Evolutionary conservation across 2,797 vertebrate genomes (phyloP).

Genomic region (Cyclura pinguis): DNA sequence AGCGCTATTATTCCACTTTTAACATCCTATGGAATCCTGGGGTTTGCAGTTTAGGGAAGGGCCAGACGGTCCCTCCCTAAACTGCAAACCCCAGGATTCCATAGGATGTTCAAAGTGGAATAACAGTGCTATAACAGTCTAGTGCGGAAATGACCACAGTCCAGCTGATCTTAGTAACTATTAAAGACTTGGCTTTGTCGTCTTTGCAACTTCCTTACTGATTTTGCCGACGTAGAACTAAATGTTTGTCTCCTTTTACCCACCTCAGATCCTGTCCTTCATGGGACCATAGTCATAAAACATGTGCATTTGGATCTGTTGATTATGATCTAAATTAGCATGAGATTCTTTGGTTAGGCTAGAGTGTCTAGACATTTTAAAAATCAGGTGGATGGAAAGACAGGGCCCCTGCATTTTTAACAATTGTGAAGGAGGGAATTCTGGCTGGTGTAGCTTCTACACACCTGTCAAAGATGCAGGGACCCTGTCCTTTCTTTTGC

Average conservation of each 20-base stretch:
- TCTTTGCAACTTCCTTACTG: not conserved
- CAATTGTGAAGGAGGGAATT: not conserved
- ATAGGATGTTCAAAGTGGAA: too few relatives aligned
- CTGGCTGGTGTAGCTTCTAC: not conserved
- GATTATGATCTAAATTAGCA: not conserved
- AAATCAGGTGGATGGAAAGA: not conserved
- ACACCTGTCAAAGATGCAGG: not conserved
- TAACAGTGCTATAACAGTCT: too few relatives aligned
- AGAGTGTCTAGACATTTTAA: not conserved
- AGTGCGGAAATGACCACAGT: not conserved
- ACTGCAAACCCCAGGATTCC: too few relatives aligned
- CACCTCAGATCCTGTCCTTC: slow-evolving; percentile 8
- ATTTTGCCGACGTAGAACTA: slow-evolving; percentile 13
- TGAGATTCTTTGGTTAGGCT: slow-evolving; percentile 28
- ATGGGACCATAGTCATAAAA: not conserved
- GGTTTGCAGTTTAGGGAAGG: too few relatives aligned
- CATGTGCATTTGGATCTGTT: not conserved
- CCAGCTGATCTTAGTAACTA: not conserved
- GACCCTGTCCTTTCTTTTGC: not conserved
- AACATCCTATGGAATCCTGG: too few relatives aligned
- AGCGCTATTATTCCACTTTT: too few relatives aligned
- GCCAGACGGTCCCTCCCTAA: too few relatives aligned
- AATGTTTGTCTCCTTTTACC: not conserved
- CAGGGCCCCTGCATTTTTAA: not conserved
- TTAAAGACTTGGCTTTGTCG: not conserved